These are phyloP conservation scores for Catagonus wagneri DNA, from an alignment of 2,113 vertebrate species.

Conservation along the genomic window DNA sequence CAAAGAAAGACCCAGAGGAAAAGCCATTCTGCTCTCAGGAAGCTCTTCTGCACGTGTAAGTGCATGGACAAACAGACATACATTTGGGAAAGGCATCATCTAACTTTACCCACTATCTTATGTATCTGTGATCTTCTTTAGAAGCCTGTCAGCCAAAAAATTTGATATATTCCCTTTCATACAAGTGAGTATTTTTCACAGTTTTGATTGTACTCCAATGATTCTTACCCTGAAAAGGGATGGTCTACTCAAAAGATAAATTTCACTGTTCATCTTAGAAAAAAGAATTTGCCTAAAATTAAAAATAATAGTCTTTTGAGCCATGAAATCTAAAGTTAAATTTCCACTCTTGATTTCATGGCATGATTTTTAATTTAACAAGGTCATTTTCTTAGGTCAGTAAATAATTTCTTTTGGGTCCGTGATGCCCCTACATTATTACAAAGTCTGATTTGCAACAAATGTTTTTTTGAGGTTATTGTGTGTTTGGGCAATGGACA, in stretches of 20 bases:
- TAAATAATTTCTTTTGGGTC: slow-evolving; percentile 39
- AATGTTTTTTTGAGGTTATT: slow-evolving; percentile 60
- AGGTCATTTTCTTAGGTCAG: slow-evolving; percentile 13
- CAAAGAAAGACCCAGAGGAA: not conserved
- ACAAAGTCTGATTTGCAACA: slow-evolving; percentile 50
- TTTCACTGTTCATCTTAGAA: not conserved
- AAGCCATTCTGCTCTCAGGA: not conserved
- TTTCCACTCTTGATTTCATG: not conserved
- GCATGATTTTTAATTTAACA: slow-evolving; percentile 34
- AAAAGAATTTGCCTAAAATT: not conserved
- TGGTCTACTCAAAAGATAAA: not conserved
- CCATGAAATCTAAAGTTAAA: not conserved
- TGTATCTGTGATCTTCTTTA: not conserved
- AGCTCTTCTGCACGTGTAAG: not conserved
- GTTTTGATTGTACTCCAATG: not conserved
- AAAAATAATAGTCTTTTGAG: not conserved
- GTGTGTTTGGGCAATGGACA: not conserved
- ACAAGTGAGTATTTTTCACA: not conserved
- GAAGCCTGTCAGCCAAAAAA: not conserved
- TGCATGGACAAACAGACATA: not conserved
- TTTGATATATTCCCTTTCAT: not conserved
- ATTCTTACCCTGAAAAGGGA: not conserved
- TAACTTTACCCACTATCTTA: not conserved
- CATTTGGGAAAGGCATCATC: not conserved
- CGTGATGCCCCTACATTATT: slow-evolving; percentile 25